Percentiles rank a stretch among this genome's conserved stretches.
Conservation (phyloP, 23 tunicate genomes). For the Halocynthia roretzi region DNA sequence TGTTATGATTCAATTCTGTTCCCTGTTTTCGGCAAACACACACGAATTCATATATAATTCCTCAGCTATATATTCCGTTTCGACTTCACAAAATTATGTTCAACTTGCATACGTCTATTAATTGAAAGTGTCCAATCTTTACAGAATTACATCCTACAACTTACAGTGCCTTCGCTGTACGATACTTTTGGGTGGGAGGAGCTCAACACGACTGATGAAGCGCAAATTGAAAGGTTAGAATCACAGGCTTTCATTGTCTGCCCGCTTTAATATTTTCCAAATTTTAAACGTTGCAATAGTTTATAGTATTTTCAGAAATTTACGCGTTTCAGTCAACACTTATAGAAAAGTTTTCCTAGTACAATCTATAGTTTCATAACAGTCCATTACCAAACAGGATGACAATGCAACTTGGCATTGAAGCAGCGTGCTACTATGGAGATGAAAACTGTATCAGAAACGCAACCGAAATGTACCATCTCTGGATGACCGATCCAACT, state of each 20-base stretch:
- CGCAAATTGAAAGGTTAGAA: conserved; percentile 27
- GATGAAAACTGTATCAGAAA: conserved; percentile 33
- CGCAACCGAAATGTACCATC: conserved; percentile 15
- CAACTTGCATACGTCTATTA: no score
- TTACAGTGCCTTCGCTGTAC: conserved; percentile 44
- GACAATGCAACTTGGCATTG: conserved; percentile 41
- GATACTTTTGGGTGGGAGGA: conserved; percentile 60
- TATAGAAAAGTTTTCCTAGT: no score
- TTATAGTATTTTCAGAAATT: no score
- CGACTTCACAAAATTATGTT: no score
- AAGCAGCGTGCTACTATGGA: conserved; percentile 49
- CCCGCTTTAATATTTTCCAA: no score
- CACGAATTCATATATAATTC: no score
- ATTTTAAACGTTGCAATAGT: no score
- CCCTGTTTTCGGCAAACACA: no score
- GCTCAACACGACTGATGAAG: conserved; percentile 27
- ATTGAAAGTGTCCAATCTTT: not conserved
- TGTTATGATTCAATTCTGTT: no score
- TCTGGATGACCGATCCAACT: conserved; percentile 43
- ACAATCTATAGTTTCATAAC: not conserved
- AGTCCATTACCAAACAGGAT: conserved; percentile 16
- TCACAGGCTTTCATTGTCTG: no score
- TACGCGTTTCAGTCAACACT: no score
- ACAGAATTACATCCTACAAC: conserved; percentile 30
- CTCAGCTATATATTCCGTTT: no score